Evolutionary conservation across 2,888 invertebrate genomes (phyloP).

Genomic region (Ophion ellenae): DNA sequence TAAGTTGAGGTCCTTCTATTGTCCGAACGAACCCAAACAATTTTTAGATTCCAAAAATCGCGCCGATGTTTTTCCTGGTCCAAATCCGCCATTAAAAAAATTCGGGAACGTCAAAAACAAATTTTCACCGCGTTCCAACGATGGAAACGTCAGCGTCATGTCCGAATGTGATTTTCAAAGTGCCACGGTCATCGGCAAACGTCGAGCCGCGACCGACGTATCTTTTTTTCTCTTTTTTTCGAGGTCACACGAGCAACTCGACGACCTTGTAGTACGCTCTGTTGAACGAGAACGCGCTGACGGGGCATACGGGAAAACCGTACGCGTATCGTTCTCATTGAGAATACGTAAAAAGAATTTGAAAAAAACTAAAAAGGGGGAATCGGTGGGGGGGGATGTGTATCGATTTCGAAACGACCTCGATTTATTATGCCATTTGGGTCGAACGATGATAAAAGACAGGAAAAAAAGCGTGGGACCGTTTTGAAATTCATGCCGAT

Average conservation of each 20-base stretch:
- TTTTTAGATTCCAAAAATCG: too few species aligned
- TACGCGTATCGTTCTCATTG: constrained; percentile 31
- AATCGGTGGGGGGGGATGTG: neutral
- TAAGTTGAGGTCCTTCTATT: too few species aligned
- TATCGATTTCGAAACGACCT: constrained; percentile 37
- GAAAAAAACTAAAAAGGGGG: neutral
- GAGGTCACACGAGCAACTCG: constrained; percentile 52
- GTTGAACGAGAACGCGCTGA: constrained; percentile 43
- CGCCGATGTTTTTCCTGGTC: too few species aligned
- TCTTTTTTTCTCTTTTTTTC: constrained; percentile 18
- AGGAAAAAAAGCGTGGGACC: constrained; percentile 16
- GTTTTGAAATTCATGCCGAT: neutral
- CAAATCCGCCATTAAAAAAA: too few species aligned
- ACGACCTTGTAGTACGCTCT: constrained; percentile 50
- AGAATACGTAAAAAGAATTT: constrained; percentile 18
- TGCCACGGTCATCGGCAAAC: constrained; percentile 5
- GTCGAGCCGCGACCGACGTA: constrained; percentile 5
- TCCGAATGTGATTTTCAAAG: constrained; percentile 5
- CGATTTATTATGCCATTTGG: constrained; percentile 19
- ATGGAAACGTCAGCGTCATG: neutral
- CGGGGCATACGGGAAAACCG: constrained; percentile 1
- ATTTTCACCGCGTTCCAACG: neutral
- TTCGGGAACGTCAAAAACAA: too few species aligned
- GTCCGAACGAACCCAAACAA: too few species aligned
- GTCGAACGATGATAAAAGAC: neutral